phyloP scores from a whole-genome alignment of 2,888 invertebrate genomes.

The Colostygia pectinataria region DNA sequence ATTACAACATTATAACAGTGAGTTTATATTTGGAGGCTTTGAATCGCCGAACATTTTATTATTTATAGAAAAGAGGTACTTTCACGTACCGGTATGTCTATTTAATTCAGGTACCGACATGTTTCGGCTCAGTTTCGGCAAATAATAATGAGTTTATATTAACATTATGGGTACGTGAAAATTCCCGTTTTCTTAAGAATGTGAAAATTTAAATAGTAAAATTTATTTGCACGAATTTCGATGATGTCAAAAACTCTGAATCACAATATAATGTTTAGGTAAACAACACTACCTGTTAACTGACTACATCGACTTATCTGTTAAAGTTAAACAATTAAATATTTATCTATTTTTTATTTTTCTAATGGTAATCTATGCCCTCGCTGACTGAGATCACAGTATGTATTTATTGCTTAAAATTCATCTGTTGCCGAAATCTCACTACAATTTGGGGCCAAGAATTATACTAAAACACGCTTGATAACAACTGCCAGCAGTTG shows the following conservation, averaged over 20 bases:
- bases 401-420: conserved; percentile 27
- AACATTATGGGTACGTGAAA: too few species aligned
- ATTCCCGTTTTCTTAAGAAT: too few species aligned
- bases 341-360: conserved; percentile 65
- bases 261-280: conserved; percentile 58
- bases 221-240: conserved; percentile 49
- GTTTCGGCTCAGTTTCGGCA: too few species aligned
- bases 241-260: conserved; percentile 58
- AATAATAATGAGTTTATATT: too few species aligned
- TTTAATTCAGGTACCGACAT: too few species aligned
- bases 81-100: too few species aligned
- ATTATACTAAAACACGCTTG: conserved; percentile 7
- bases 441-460: conserved; percentile 29
- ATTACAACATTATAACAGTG: conserved; percentile 40
- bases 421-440: conserved; percentile 12
- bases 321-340: conserved; percentile 67
- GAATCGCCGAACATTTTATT: conserved; percentile 15
- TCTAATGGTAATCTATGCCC: conserved; percentile 67
- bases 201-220: too few species aligned
- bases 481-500: conserved; percentile 63
- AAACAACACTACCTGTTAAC: conserved; percentile 78
- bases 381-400: conserved; percentile 53
- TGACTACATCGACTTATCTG: conserved; percentile 77
- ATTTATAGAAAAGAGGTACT: too few species aligned
- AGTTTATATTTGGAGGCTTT: conserved; percentile 10